A percentile compares a stretch with the other conserved stretches of the same genome.
Conservation (phyloP, 2,113 vertebrate genomes). For the Clupea harengus region DNA sequence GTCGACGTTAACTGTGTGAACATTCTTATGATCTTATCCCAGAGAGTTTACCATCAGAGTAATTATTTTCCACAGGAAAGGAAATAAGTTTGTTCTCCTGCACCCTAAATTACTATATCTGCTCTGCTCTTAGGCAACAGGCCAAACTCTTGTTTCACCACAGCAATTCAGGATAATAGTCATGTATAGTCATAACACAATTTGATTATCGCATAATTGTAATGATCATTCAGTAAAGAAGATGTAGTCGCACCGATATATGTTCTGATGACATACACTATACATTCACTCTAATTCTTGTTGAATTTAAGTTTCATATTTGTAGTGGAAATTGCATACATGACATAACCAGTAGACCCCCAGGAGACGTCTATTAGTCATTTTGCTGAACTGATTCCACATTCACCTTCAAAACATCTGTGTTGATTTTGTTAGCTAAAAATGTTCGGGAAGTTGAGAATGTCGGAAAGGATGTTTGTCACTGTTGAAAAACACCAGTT, state of each 20-base stretch:
- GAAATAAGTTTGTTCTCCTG: background rate
- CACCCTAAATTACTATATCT: background rate
- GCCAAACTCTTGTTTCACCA: background rate
- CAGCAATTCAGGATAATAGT: background rate
- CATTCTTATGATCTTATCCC: slow-evolving; percentile 55
- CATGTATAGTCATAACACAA: background rate
- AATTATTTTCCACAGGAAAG: slow-evolving; percentile 10
- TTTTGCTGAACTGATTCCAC: background rate
- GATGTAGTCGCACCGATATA: background rate
- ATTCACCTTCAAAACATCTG: background rate
- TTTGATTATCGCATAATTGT: background rate
- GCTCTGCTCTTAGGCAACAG: background rate
- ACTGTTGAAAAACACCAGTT: background rate
- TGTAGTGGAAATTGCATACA: no score
- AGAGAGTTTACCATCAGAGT: background rate
- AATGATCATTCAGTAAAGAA: background rate
- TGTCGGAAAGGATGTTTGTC: no score
- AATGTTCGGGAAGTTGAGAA: background rate
- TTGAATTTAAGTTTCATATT: no score
- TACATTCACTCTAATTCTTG: no score
- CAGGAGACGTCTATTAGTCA: no score
- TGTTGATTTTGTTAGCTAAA: background rate
- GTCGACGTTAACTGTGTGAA: slow-evolving; percentile 63
- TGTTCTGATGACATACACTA: no score
- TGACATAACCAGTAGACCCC: no score